phyloP scores from a whole-genome alignment of 2,113 vertebrate species.

The Lepisosteus osseus region DNA sequence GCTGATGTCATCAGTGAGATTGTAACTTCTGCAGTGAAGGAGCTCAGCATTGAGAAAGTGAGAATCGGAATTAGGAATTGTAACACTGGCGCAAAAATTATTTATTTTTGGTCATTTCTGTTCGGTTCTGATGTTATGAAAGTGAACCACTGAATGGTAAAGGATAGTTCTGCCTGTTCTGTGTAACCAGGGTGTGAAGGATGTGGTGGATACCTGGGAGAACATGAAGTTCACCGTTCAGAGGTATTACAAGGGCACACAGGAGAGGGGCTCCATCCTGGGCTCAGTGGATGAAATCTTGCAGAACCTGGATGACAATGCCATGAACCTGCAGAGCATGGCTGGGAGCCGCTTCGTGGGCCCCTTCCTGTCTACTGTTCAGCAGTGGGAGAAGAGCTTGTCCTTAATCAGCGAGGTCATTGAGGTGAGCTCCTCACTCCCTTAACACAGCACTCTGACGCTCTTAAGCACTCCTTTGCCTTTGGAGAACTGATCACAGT shows the following conservation, averaged over 20 bases:
- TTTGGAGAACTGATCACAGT: no score
- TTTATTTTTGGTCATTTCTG: no score
- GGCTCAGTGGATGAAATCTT: conserved; percentile 83
- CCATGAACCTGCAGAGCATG: conserved; percentile 86
- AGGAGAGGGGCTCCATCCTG: conserved; percentile 79
- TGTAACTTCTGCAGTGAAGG: conserved; percentile 83
- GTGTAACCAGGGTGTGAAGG: conserved; percentile 77
- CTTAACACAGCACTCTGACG: no score
- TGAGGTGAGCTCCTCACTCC: conserved; percentile 66
- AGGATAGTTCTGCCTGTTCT: background rate
- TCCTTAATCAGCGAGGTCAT: conserved; percentile 89
- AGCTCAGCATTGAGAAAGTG: conserved; percentile 91
- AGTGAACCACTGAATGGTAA: background rate
- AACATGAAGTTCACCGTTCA: conserved; percentile 81
- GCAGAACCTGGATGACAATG: conserved; percentile 84
- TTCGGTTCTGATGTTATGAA: no score
- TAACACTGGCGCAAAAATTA: no score
- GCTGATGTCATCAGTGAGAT: conserved; percentile 77
- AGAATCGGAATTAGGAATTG: conserved; percentile 4
- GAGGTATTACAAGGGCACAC: conserved; percentile 80
- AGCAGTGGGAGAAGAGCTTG: conserved; percentile 85
- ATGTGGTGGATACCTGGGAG: conserved; percentile 87
- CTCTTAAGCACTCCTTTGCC: no score
- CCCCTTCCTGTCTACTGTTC: conserved; percentile 79
- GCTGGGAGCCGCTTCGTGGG: conserved; percentile 86